These are phyloP conservation scores for Neosalanx taihuensis DNA, from an alignment of 2,797 vertebrate species.

Conservation along the genomic window DNA sequence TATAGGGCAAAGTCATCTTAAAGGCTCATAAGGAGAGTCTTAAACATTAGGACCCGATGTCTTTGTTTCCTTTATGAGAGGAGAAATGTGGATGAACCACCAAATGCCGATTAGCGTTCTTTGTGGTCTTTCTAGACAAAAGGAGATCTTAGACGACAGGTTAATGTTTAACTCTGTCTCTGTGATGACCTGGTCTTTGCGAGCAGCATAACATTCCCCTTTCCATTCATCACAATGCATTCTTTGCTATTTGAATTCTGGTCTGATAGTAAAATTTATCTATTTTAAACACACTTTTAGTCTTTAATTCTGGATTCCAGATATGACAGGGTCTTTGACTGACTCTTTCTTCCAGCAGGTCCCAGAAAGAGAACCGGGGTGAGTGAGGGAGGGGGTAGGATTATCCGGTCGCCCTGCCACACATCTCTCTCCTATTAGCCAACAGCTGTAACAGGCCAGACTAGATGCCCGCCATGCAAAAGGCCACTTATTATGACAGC, in stretches of 20 bases:
- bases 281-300: background rate
- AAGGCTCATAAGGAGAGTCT: too few relatives aligned
- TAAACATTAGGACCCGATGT: too few relatives aligned
- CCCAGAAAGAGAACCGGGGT: background rate
- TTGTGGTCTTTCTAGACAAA: background rate
- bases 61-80: too few relatives aligned
- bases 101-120: background rate
- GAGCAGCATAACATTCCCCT: background rate
- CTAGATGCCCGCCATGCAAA: slow-evolving; percentile 4
- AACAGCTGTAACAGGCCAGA: background rate
- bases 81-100: background rate
- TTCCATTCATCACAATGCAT: background rate
- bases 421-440: background rate
- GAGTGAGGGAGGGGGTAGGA: background rate
- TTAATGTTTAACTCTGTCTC: background rate
- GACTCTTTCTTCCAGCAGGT: background rate
- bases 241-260: background rate
- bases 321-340: background rate
- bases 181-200: background rate
- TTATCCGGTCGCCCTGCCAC: background rate
- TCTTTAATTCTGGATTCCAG: background rate
- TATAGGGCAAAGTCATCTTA: too few relatives aligned
- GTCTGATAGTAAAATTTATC: background rate
- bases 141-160: background rate
- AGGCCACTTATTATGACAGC: slow-evolving; percentile 3